Evolutionary conservation across 2,113 vertebrate genomes (phyloP).

Genomic region (Hymenochirus boettgeri): DNA sequence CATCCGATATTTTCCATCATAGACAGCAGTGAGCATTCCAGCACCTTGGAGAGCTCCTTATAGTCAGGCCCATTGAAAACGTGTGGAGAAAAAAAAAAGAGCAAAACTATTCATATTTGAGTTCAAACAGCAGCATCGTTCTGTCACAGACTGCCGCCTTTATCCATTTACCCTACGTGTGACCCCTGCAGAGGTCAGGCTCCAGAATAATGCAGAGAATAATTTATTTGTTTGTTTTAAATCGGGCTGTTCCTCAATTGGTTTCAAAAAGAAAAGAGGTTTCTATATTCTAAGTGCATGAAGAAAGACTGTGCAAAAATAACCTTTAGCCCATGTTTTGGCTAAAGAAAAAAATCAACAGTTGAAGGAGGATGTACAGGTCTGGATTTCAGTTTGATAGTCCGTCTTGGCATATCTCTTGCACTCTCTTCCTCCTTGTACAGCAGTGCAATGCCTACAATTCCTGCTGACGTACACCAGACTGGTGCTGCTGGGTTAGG

Average conservation of each 20-base stretch:
- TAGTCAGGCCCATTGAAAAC: conserved; percentile 54
- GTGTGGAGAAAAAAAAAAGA: conserved; percentile 42
- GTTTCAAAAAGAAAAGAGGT: not conserved
- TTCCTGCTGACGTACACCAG: conserved; percentile 67
- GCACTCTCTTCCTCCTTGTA: conserved; percentile 56
- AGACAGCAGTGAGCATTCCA: conserved; percentile 61
- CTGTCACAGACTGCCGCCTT: conserved; percentile 50
- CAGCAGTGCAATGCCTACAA: conserved; percentile 63
- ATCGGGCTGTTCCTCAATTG: not conserved
- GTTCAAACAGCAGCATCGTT: conserved; percentile 49
- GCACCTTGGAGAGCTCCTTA: conserved; percentile 69
- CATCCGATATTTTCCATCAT: conserved; percentile 53
- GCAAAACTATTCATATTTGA: conserved; percentile 48
- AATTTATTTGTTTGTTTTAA: not conserved
- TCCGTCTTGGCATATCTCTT: conserved; percentile 56
- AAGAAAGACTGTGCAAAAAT: conserved; percentile 45
- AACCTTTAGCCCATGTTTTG: conserved; percentile 53
- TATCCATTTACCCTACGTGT: conserved; percentile 49
- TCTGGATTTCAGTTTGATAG: conserved; percentile 54
- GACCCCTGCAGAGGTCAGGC: conserved; percentile 49
- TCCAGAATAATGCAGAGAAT: conserved; percentile 50
- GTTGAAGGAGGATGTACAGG: conserved; percentile 51
- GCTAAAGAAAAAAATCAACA: conserved; percentile 56
- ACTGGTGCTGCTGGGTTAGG: conserved; percentile 63
- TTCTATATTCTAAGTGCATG: not conserved